These are phyloP conservation scores for Cantharis flavilabris DNA, from an alignment of 2,888 invertebrate species.

Conservation along the genomic window DNA sequence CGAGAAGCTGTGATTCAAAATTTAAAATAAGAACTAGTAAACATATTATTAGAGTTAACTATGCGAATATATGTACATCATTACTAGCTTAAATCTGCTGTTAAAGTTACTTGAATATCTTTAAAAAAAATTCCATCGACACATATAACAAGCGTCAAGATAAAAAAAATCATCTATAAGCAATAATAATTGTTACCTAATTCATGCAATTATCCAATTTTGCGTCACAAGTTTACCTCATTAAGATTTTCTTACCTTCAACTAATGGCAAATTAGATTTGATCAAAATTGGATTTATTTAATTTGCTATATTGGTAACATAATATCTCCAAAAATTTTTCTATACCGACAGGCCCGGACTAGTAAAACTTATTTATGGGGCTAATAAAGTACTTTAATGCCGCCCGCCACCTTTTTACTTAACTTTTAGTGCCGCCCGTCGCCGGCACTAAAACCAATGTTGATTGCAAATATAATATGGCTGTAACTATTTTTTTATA, in stretches of 20 bases:
- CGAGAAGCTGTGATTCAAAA: not conserved
- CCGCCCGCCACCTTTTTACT: too few relatives aligned
- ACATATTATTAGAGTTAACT: not conserved
- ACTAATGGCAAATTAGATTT: not conserved
- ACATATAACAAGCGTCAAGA: not conserved
- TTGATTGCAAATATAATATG: too few relatives aligned
- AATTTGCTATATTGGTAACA: not conserved
- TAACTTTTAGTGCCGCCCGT: too few relatives aligned
- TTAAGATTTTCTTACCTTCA: not conserved
- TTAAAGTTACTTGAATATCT: not conserved
- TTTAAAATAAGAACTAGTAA: not conserved
- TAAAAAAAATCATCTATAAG: not conserved
- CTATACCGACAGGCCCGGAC: too few relatives aligned
- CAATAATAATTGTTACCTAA: not conserved
- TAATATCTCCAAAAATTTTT: not conserved
- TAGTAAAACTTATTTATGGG: too few relatives aligned
- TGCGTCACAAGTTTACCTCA: not conserved
- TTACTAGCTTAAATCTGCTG: not conserved
- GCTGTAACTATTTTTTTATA: too few relatives aligned
- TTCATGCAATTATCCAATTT: not conserved
- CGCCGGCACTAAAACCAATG: too few relatives aligned
- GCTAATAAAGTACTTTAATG: too few relatives aligned
- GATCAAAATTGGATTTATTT: not conserved
- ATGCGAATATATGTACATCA: not conserved
- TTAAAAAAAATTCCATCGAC: not conserved